phyloP scores from a whole-genome alignment of 1,140 invertebrate species.

The Homarus americanus region DNA sequence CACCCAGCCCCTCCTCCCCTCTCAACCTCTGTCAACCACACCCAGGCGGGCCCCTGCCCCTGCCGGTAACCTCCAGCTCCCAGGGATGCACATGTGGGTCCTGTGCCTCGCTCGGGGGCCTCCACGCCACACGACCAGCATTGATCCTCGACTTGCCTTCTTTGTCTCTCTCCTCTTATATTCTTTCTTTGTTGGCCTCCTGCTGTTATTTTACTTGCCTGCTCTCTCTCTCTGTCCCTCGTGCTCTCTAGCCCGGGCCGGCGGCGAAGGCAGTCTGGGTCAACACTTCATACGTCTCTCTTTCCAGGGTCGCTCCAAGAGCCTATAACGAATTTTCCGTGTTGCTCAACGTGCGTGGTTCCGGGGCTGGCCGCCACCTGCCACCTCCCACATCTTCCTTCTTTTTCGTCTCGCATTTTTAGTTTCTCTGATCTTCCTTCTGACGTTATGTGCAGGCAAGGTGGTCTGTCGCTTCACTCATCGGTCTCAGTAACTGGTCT shows the following conservation, averaged over 20 bases:
- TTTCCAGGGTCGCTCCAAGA: neutral
- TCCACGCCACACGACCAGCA: neutral
- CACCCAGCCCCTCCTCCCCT: neutral
- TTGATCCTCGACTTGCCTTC: conserved; percentile 6
- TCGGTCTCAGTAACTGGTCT: too few relatives aligned
- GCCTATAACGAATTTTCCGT: conserved; percentile 4
- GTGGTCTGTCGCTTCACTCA: too few relatives aligned
- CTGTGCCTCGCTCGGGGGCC: too few relatives aligned
- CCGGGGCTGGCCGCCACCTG: neutral
- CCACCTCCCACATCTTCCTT: neutral
- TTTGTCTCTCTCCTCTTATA: conserved; percentile 21
- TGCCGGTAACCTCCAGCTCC: too few relatives aligned
- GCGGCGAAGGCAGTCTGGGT: neutral
- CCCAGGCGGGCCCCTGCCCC: neutral
- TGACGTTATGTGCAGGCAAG: too few relatives aligned
- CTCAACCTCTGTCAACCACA: neutral
- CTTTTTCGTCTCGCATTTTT: neutral
- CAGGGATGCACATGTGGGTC: neutral
- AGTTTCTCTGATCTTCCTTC: too few relatives aligned
- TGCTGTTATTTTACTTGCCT: neutral
- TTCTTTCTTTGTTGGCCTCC: neutral
- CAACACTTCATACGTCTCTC: neutral
- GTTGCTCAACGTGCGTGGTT: neutral
- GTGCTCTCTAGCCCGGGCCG: neutral
- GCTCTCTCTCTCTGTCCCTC: neutral